Percentiles rank a stretch among this genome's conserved stretches.
phyloP scores from a whole-genome alignment of 2,113 vertebrate species.

The Trichechus manatus region DNA sequence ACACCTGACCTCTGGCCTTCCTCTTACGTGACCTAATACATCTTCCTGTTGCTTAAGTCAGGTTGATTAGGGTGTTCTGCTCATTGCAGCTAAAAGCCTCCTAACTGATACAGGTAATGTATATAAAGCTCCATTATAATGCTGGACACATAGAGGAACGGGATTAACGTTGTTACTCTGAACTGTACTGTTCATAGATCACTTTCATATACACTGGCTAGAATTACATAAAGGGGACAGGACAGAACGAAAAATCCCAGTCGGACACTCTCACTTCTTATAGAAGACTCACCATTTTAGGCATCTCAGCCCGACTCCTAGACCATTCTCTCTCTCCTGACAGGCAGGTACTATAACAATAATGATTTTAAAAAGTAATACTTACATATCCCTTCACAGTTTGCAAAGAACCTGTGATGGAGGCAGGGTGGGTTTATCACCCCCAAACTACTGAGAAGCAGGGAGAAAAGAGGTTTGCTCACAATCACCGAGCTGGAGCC shows the following conservation, averaged over 20 bases:
- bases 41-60: not conserved
- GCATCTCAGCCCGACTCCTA: not conserved
- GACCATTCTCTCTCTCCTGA: not conserved
- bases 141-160: not conserved
- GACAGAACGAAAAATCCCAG: not conserved
- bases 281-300: not conserved
- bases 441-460: not conserved
- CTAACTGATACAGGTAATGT: not conserved
- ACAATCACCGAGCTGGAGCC: not conserved
- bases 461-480: not conserved
- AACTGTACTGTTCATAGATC: not conserved
- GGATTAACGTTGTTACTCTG: not conserved
- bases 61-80: not conserved
- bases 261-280: not conserved
- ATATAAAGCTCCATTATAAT: not conserved
- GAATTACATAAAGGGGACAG: not conserved
- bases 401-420: not conserved
- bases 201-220: not conserved
- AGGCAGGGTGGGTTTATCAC: not conserved
- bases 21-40: not conserved
- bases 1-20: not conserved
- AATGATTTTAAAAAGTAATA: not conserved
- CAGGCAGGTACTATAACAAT: not conserved
- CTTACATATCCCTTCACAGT: not conserved
- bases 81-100: not conserved